Percentiles rank a stretch among this genome's conserved stretches.
Conservation (phyloP, 1,140 invertebrate species). For the Brachionus plicatilis region DNA sequence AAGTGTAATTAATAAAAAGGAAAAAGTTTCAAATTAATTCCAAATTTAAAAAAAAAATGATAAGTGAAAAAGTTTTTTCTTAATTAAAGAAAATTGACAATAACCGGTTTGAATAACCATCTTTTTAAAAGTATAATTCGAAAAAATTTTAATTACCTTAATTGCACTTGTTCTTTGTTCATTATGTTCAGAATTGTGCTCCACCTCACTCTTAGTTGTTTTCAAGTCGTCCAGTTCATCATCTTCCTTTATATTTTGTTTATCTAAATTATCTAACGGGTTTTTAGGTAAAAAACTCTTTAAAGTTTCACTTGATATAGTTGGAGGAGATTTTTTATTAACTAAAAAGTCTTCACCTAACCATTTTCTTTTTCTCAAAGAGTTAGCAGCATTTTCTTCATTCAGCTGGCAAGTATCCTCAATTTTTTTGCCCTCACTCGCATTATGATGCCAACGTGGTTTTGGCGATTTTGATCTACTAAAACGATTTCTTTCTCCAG, state of each 20-base stretch:
- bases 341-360: not conserved
- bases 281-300: slow-evolving; percentile 25
- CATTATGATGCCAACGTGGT: slow-evolving; percentile 20
- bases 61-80: too few relatives aligned
- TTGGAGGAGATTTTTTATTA: not conserved
- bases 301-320: slow-evolving; percentile 28
- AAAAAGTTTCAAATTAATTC: too few relatives aligned
- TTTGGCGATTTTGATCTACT: slow-evolving; percentile 40
- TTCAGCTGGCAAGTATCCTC: not conserved
- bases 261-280: slow-evolving; percentile 15
- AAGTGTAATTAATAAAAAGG: too few relatives aligned
- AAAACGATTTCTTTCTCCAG: slow-evolving; percentile 27
- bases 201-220: not conserved
- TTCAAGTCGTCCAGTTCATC: not conserved
- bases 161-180: not conserved
- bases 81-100: too few relatives aligned
- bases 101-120: too few relatives aligned
- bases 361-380: slow-evolving; percentile 31
- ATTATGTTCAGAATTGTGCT: not conserved
- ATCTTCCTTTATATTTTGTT: not conserved
- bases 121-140: too few relatives aligned
- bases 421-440: not conserved
- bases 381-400: not conserved
- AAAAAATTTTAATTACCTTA: not conserved
- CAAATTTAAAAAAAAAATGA: too few relatives aligned